Conservation (phyloP, 2,888 invertebrate species). For the Volucella inflata region DNA sequence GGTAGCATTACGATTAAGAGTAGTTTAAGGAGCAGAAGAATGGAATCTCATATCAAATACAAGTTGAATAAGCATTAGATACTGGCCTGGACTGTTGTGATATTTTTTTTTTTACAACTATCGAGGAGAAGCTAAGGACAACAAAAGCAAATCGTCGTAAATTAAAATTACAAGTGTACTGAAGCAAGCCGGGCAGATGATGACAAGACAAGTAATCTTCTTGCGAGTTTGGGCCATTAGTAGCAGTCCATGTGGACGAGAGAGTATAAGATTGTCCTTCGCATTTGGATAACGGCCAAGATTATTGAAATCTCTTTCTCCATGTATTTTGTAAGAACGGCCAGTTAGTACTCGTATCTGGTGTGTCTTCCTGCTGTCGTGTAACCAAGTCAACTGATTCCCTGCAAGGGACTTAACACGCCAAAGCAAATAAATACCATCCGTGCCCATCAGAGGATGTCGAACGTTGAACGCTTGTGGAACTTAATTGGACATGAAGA, state of each 20-base stretch:
- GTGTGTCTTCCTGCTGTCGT: not conserved
- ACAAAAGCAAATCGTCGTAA: constrained; percentile 22
- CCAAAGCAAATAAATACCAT: constrained; percentile 66
- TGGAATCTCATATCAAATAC: not conserved
- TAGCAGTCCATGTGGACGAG: constrained; percentile 18
- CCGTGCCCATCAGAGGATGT: constrained; percentile 66
- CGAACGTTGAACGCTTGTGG: constrained; percentile 29
- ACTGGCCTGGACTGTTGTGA: constrained; percentile 12
- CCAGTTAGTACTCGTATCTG: not conserved
- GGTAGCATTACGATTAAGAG: constrained; percentile 33
- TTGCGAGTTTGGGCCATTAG: constrained; percentile 21
- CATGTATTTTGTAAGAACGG: not conserved
- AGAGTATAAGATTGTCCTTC: not conserved
- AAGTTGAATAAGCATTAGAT: constrained; percentile 25
- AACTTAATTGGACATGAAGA: constrained; percentile 74
- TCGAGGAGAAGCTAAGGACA: constrained; percentile 4
- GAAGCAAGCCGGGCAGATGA: not conserved
- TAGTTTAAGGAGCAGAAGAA: constrained; percentile 20
- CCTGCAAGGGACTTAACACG: constrained; percentile 50
- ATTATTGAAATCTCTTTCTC: constrained; percentile 51
- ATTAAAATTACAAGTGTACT: constrained; percentile 42
- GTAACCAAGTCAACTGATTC: constrained; percentile 44
- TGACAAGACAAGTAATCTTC: constrained; percentile 1
- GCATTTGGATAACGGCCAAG: constrained; percentile 62
- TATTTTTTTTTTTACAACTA: not conserved